These are phyloP conservation scores for Sebastes schlegelii DNA, from an alignment of 2,113 vertebrate species.

Conservation along the genomic window DNA sequence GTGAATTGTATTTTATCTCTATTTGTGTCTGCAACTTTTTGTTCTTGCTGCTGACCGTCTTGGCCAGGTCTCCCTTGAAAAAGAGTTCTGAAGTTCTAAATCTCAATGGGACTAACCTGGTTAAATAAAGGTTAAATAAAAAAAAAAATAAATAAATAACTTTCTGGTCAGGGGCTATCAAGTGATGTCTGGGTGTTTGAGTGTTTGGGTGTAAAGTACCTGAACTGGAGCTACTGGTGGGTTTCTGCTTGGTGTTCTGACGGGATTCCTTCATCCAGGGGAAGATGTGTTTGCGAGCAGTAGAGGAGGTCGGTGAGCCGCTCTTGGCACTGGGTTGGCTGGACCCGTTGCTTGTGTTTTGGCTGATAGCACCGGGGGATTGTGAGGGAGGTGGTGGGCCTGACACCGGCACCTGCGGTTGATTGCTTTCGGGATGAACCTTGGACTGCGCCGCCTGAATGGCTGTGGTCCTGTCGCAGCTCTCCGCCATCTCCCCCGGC, in stretches of 20 bases:
- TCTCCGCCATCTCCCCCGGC: slow-evolving; percentile 91
- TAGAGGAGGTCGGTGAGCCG: slow-evolving; percentile 87
- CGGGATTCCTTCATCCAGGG: slow-evolving; percentile 99
- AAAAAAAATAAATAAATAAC: background rate
- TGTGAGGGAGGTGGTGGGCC: slow-evolving; percentile 82
- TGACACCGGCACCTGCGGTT: slow-evolving; percentile 83
- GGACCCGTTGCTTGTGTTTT: slow-evolving; percentile 90
- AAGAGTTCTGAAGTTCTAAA: too few species aligned
- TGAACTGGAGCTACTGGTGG: slow-evolving; percentile 94
- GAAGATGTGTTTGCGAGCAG: slow-evolving; percentile 94
- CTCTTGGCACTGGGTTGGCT: slow-evolving; percentile 88
- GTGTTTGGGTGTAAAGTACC: slow-evolving; percentile 83
- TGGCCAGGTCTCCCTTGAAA: too few species aligned
- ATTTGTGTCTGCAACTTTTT: too few species aligned
- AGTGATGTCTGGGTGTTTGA: slow-evolving; percentile 15
- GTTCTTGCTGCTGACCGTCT: too few species aligned
- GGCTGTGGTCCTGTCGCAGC: slow-evolving; percentile 90
- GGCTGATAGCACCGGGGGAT: slow-evolving; percentile 88
- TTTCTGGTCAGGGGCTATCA: slow-evolving; percentile 29
- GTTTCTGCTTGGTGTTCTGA: slow-evolving; percentile 98
- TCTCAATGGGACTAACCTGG: too few species aligned
- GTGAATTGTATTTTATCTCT: too few species aligned
- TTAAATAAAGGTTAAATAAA: too few species aligned
- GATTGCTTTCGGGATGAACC: slow-evolving; percentile 86
- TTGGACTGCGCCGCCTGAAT: slow-evolving; percentile 87